These are phyloP conservation scores for Philaenus spumarius DNA, from an alignment of 1,140 invertebrate genomes.

Conservation along the genomic window DNA sequence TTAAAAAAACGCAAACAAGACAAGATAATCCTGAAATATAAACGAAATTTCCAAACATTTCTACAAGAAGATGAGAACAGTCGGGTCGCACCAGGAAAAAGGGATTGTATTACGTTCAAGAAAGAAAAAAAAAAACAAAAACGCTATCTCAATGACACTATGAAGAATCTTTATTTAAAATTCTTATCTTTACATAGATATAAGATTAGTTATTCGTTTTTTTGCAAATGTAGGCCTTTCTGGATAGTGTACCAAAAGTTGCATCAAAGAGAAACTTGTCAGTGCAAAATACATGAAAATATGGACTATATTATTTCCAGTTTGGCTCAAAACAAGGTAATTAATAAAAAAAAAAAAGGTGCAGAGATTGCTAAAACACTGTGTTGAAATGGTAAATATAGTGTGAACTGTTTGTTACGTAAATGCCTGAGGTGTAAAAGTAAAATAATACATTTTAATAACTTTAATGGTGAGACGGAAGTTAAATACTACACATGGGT, in stretches of 20 bases:
- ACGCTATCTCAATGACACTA: no score
- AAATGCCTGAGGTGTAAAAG: constrained; percentile 21
- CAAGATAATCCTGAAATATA: no score
- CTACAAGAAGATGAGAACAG: no score
- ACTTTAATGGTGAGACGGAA: constrained; percentile 10
- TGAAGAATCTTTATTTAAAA: constrained; percentile 27
- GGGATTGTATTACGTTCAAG: no score
- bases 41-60: no score
- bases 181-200: no score
- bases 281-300: constrained; percentile 23
- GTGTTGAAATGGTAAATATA: constrained; percentile 21
- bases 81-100: no score
- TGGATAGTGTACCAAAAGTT: constrained; percentile 20
- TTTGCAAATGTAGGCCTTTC: constrained; percentile 26
- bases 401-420: constrained; percentile 24
- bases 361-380: no score
- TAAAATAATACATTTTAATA: constrained; percentile 13
- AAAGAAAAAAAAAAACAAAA: no score
- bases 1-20: no score
- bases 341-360: constrained; percentile 21
- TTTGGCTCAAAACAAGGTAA: constrained; percentile 18
- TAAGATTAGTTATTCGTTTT: constrained; percentile 15
- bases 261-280: constrained; percentile 24
- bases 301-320: constrained; percentile 13
- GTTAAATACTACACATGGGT: no score